These are phyloP conservation scores for Carassius auratus DNA, from an alignment of 2,113 vertebrate genomes.

Conservation along the genomic window DNA sequence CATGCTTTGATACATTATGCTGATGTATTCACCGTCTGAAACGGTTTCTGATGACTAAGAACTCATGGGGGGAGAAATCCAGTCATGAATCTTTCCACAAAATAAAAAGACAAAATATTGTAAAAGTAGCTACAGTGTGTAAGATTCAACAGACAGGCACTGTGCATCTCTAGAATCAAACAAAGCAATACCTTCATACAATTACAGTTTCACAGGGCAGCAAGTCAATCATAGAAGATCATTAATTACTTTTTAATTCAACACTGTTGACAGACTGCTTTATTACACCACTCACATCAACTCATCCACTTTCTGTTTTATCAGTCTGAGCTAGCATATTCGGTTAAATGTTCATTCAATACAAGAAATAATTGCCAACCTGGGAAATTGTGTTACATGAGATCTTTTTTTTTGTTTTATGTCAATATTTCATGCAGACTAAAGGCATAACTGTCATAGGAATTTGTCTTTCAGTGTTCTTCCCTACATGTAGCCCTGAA, in stretches of 20 bases:
- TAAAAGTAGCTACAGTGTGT: neutral
- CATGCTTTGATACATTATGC: slow-evolving; percentile 33
- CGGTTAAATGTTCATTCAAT: slow-evolving; percentile 20
- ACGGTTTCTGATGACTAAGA: slow-evolving; percentile 27
- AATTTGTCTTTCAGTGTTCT: slow-evolving; percentile 51
- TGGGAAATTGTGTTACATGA: slow-evolving; percentile 40
- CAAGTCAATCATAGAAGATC: neutral
- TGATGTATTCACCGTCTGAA: slow-evolving; percentile 30
- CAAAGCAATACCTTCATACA: neutral
- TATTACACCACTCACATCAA: neutral
- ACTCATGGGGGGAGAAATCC: neutral
- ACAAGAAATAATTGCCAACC: slow-evolving; percentile 14
- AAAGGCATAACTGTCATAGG: slow-evolving; percentile 48
- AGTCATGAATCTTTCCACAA: slow-evolving; percentile 34
- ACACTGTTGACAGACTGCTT: slow-evolving; percentile 15
- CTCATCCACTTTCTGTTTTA: neutral
- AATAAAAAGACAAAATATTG: neutral
- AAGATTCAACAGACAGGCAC: neutral
- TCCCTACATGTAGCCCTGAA: slow-evolving; percentile 9
- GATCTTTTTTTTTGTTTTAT: slow-evolving; percentile 40
- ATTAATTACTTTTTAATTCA: slow-evolving; percentile 40
- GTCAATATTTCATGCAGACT: slow-evolving; percentile 54
- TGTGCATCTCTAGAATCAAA: slow-evolving; percentile 27
- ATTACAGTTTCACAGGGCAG: slow-evolving; percentile 5
- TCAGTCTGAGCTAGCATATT: slow-evolving; percentile 2